A percentile compares a stretch with the other conserved stretches of the same genome.
phyloP scores from a whole-genome alignment of 2,113 vertebrate species.

The Pseudorasbora parva region DNA sequence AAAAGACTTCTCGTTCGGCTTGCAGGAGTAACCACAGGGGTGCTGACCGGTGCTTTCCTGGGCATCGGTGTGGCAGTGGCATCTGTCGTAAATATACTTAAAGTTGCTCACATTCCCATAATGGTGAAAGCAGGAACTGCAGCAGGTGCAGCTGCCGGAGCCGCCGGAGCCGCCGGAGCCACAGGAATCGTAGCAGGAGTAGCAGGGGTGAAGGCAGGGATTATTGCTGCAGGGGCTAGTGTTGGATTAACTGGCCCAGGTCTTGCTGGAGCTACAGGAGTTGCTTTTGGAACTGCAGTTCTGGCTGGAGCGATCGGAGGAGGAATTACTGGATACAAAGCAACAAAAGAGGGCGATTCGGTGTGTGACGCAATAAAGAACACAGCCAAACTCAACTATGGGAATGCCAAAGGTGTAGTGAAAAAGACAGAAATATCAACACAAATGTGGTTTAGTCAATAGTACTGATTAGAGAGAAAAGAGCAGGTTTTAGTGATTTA shows the following conservation, averaged over 20 bases:
- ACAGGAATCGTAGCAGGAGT: background rate
- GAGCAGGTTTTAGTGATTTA: background rate
- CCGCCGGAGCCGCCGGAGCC: too few species aligned
- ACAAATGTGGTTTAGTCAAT: background rate
- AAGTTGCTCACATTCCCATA: background rate
- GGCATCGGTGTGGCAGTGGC: slow-evolving; percentile 8
- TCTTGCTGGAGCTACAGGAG: background rate
- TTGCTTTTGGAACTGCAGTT: background rate
- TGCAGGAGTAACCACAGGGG: slow-evolving; percentile 6
- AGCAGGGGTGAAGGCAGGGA: background rate
- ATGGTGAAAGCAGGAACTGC: background rate
- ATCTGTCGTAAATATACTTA: background rate
- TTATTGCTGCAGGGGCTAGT: background rate
- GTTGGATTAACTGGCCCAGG: background rate
- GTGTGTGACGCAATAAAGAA: background rate
- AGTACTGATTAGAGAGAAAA: background rate
- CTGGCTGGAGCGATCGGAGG: background rate
- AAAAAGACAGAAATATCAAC: slow-evolving; percentile 17
- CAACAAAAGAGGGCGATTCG: background rate
- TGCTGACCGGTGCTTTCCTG: slow-evolving; percentile 23
- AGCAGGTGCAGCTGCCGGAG: background rate
- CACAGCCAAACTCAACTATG: slow-evolving; percentile 8
- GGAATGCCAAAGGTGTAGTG: background rate
- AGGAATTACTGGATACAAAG: slow-evolving; percentile 25
- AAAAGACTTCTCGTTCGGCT: background rate